phyloP scores from a whole-genome alignment of 1,140 invertebrate genomes.

The Odontomachus brunneus region DNA sequence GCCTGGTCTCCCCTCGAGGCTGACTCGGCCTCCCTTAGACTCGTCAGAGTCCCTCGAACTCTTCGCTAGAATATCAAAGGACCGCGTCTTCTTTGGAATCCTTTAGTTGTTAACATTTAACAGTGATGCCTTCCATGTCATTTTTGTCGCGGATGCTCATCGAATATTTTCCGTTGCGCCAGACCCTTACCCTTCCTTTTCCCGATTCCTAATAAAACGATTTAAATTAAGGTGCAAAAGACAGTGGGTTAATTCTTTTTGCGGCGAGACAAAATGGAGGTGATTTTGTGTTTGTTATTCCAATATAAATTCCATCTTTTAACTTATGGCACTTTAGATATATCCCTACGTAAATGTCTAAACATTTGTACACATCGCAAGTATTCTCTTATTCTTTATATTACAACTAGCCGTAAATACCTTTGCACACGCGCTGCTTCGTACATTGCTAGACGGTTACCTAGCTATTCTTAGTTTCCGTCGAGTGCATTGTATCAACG shows the following conservation, averaged over 20 bases:
- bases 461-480: slow-evolving; percentile 67
- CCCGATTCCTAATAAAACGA: slow-evolving; percentile 57
- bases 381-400: neutral
- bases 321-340: neutral
- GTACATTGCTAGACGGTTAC: slow-evolving; percentile 28
- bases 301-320: slow-evolving; percentile 8
- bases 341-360: neutral
- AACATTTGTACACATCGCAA: neutral
- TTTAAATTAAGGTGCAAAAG: slow-evolving; percentile 62
- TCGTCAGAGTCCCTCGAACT: slow-evolving; percentile 34
- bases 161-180: slow-evolving; percentile 21
- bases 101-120: slow-evolving; percentile 79
- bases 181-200: neutral
- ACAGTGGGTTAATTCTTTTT: slow-evolving; percentile 31
- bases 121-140: slow-evolving; percentile 71
- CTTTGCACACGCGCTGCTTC: slow-evolving; percentile 21
- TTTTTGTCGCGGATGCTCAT: slow-evolving; percentile 68
- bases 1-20: slow-evolving; percentile 20
- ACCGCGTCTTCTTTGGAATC: slow-evolving; percentile 74
- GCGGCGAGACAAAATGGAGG: neutral
- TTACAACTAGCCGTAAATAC: slow-evolving; percentile 39
- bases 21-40: neutral
- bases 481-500: slow-evolving; percentile 70
- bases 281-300: neutral
- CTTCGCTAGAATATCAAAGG: slow-evolving; percentile 74